These are phyloP conservation scores for Solenopsis fugax DNA, from an alignment of 1,140 invertebrate species.

Conservation along the genomic window DNA sequence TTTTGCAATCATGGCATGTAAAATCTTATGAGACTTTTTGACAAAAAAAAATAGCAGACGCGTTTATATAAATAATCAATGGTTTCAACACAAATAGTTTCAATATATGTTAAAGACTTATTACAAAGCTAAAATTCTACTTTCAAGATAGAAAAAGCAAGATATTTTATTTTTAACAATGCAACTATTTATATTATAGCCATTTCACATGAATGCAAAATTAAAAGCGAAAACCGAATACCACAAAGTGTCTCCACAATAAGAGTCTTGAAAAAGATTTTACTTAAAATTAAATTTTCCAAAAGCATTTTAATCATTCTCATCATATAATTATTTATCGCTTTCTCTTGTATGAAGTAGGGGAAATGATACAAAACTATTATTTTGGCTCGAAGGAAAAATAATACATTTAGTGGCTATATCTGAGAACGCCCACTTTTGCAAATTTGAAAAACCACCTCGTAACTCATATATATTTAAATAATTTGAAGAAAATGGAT, in stretches of 20 bases:
- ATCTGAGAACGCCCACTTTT: background rate
- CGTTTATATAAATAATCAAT: too few relatives aligned
- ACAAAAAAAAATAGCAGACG: too few relatives aligned
- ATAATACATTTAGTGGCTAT: background rate
- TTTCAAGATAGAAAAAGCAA: background rate
- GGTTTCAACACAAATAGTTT: too few relatives aligned
- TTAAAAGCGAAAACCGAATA: background rate
- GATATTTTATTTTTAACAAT: too few relatives aligned
- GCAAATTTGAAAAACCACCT: slow-evolving; percentile 3
- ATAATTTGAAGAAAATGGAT: background rate
- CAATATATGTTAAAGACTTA: background rate
- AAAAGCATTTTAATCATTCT: background rate
- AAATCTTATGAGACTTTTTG: too few relatives aligned
- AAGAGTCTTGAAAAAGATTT: background rate
- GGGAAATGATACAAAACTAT: background rate
- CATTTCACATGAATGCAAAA: background rate
- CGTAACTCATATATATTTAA: background rate
- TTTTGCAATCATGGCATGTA: too few relatives aligned
- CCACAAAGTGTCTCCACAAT: background rate
- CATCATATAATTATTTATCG: background rate
- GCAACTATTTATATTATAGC: background rate
- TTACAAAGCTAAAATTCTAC: background rate
- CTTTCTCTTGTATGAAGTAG: slow-evolving; percentile 3
- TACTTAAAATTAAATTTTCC: slow-evolving; percentile 1
- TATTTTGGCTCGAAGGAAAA: background rate